Base-by-base conservation (phyloP, 2,113 vertebrate species). In the Mustela nigripes region DNA sequence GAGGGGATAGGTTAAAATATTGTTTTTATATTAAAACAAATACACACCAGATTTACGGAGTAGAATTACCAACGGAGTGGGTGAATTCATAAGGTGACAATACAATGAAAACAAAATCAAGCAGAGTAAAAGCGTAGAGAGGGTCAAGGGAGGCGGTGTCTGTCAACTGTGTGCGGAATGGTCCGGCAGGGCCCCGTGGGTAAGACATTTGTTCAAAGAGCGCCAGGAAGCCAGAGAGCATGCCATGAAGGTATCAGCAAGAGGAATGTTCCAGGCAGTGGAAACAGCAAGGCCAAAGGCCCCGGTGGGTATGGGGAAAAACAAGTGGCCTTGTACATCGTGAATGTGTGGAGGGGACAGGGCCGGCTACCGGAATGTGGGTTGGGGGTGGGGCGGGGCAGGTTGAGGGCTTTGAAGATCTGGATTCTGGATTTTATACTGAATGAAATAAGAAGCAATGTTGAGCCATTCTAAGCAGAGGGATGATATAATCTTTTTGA, bases 1-100 rank as follows among this genome's bases (percentile, higher is more conserved):
- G 56, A 80, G 8, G 9, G 19, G 56, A 45, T 11, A 74, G 58
- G 33, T 26, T 67, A 39, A 36, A 92, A 67, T n/a, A 33, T 7
- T n/a, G 31, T 42, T 74, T 91, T 89, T 58, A 58, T n/a, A 36
- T 53, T 50, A 71, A 81, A 95, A 45, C 19, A 89, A 71, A 92
- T 22, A 81, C 0, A 24, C 73, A 56, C 22, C 7, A 85, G 48
- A 33, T 69, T 36, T 81, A 69, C 2, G 1, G 67, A 48, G 22
- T 26, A 78, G 76, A 91, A 87, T 78, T 45, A 48, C 14, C 14
- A 4, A 48, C 0, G 7, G 74, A 56, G 31, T n/a, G 33, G 90
- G 45, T 56, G 31, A 89, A 76, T 18, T 63, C 31, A 48, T 2
- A 12, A 36, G 15, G 2, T 22, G 48, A 36, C 89, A 86, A 24